Conservation (phyloP, 2,888 invertebrate genomes). For the Gibbula magus region DNA sequence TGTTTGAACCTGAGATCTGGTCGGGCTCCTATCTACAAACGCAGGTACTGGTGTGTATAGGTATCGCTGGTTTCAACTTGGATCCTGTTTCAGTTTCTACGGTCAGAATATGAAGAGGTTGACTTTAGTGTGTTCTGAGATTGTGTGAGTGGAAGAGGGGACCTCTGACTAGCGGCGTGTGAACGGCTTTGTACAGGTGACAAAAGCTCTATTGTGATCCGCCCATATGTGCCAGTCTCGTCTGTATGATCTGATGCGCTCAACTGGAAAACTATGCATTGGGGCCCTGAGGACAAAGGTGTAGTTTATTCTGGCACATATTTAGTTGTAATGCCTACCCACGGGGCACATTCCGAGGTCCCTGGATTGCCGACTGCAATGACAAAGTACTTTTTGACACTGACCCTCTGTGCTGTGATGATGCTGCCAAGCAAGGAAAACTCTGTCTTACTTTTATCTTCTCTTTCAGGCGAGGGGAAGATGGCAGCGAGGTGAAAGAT, state of each 20-base stretch:
- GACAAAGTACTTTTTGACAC: background rate
- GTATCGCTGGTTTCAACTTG: background rate
- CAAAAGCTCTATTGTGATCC: conserved; percentile 6
- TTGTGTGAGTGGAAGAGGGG: background rate
- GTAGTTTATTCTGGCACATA: conserved; percentile 11
- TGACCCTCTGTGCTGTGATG: background rate
- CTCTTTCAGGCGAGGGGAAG: background rate
- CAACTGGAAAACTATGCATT: conserved; percentile 7
- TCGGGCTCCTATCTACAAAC: background rate
- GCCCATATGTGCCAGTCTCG: conserved; percentile 6
- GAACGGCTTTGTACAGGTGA: conserved; percentile 10
- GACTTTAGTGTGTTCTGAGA: conserved; percentile 7
- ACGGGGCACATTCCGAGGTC: background rate
- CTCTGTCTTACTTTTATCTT: background rate
- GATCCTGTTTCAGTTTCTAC: background rate
- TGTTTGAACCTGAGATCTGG: background rate
- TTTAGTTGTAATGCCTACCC: background rate
- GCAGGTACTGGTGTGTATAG: background rate
- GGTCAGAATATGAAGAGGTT: conserved; percentile 7
- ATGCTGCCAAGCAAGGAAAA: too few species aligned
- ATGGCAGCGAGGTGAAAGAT: background rate
- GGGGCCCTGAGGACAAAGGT: background rate
- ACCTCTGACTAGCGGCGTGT: background rate
- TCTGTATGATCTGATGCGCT: background rate
- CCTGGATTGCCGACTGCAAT: background rate